Evolutionary conservation across 2,113 vertebrate genomes (phyloP).

Genomic region (Phyllostomus hastatus): DNA sequence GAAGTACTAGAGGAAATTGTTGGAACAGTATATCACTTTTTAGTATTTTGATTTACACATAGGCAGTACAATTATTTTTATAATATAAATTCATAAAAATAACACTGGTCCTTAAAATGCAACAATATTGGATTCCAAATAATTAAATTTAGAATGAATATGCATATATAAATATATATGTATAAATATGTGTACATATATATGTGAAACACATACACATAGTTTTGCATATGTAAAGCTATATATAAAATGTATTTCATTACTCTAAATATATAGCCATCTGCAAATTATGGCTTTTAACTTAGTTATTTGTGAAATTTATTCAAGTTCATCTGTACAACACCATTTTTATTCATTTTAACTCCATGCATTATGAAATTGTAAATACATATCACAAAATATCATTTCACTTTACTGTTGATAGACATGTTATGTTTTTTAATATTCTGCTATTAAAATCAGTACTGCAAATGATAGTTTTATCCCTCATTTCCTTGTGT

Average conservation of each 20-base stretch:
- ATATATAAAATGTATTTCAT: background rate
- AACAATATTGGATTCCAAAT: background rate
- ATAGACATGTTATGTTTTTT: background rate
- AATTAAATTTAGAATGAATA: background rate
- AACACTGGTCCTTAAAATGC: conserved; percentile 25
- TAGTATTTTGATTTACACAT: conserved; percentile 60
- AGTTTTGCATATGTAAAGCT: background rate
- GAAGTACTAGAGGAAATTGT: conserved; percentile 41
- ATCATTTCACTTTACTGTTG: background rate
- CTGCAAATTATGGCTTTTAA: background rate
- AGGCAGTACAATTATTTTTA: background rate
- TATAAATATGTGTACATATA: background rate
- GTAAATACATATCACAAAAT: background rate
- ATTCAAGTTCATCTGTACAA: background rate
- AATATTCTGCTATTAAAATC: background rate
- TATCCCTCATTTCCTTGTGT: background rate
- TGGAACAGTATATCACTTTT: background rate
- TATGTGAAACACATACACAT: background rate
- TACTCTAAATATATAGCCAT: background rate
- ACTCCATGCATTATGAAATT: background rate
- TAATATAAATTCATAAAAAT: conserved; percentile 36
- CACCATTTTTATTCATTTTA: background rate
- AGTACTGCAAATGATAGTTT: background rate
- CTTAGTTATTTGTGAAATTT: background rate
- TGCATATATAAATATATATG: background rate